These are phyloP conservation scores for Poecile atricapillus DNA, from an alignment of 2,113 vertebrate species.

Conservation along the genomic window DNA sequence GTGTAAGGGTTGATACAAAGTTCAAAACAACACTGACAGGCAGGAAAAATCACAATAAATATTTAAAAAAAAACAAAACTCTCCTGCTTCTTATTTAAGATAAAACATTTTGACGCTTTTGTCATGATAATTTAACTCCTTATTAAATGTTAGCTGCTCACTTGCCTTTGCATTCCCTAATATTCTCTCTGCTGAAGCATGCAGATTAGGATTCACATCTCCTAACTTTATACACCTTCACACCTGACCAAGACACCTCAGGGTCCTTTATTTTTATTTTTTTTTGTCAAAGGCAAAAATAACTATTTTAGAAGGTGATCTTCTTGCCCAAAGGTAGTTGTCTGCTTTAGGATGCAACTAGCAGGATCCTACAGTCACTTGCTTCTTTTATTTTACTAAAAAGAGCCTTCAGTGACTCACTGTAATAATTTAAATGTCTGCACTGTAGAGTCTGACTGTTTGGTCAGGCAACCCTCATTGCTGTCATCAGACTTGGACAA, in stretches of 20 bases:
- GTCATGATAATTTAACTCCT: background rate
- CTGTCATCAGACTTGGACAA: background rate
- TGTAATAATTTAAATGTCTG: background rate
- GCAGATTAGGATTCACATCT: background rate
- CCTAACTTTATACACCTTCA: background rate
- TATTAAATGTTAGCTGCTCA: background rate
- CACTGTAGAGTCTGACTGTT: background rate
- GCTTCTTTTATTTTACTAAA: background rate
- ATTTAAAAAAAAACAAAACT: background rate
- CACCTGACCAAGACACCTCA: background rate
- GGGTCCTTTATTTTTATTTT: too few species aligned
- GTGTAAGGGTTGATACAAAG: slow-evolving; percentile 22
- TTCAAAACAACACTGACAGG: background rate
- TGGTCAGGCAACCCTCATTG: background rate
- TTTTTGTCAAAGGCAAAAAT: background rate
- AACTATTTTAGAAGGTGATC: background rate
- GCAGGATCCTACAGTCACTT: background rate
- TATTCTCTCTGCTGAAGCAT: background rate
- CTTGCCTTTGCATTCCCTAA: background rate
- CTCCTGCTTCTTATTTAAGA: background rate
- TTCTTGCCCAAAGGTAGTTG: background rate
- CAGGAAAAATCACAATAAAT: background rate
- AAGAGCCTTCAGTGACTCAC: background rate
- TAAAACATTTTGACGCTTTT: background rate
- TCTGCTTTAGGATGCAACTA: background rate